Evolutionary conservation across 1,140 invertebrate genomes (phyloP), one percentile per base, ranked within the genome.

Genomic region (Diachasmimorpha longicaudata): DNA sequence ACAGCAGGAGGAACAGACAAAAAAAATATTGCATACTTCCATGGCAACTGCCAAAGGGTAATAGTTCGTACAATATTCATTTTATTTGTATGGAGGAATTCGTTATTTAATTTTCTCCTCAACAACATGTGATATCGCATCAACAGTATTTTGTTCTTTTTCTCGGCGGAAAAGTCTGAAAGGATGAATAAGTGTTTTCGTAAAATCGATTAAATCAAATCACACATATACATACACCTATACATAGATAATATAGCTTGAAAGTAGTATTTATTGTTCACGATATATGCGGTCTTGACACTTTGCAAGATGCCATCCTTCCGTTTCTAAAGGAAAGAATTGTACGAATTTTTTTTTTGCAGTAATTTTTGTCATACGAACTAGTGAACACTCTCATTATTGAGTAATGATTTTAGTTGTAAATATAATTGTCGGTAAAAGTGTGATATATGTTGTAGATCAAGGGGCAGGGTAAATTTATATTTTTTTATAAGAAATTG

Each of bases 401-500:
- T 42, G 11, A 31, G 11, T 42, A 42, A 42, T 42, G 1, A 10
- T 52, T 16, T 52, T 11, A 10, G 19, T 23, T 63, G 58, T 63
- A 63, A 23, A 63, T 63, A 31, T 63, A 31, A 63, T 63, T 63
- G 23, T 31, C 58, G 19, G 0, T 23, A 2, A 23, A 25, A 25
- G 19, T 10, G 48, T 52, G 48, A n/a, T 63, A 16, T n/a, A 55
- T 19, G 48, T 19, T 19, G n/a, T n/a, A n/a, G n/a, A 55, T 55
- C 48, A 31, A 63, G 4, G 23, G 21, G 14, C 14, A 63, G 58
- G 75, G 67, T 58, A 37, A 37, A 81, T 83, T 82, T 82, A 81
- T 84, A 84, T 84, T 84, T 42, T 42, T 84, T 83, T 81, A 78
- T 81, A 83, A 81, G 79, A 74, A 46, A 78, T 79, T 83, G 79